Percentiles rank a stretch among this genome's conserved stretches.
These are phyloP conservation scores for Pristiophorus japonicus DNA, from an alignment of 2,113 vertebrate species.

Conservation along the genomic window DNA sequence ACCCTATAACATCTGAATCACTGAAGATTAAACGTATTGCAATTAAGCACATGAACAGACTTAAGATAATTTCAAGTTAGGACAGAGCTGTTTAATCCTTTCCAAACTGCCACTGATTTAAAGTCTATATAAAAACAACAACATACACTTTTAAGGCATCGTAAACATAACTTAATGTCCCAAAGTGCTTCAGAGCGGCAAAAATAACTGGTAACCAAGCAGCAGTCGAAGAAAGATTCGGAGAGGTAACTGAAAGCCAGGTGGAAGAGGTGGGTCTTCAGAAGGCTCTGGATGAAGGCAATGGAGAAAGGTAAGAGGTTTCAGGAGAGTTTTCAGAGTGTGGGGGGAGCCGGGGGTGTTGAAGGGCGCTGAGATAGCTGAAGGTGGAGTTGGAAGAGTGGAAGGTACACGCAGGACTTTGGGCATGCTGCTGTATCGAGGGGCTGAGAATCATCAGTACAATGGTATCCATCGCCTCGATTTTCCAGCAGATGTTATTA, in stretches of 20 bases:
- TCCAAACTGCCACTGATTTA: neutral
- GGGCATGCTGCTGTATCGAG: no score
- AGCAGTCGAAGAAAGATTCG: neutral
- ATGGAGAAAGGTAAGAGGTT: neutral
- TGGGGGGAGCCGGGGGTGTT: neutral
- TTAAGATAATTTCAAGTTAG: neutral
- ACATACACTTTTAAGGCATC: neutral
- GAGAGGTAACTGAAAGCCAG: neutral
- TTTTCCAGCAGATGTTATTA: neutral
- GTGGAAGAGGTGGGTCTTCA: neutral
- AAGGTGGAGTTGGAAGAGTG: neutral
- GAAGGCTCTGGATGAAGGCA: neutral
- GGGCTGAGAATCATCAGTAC: neutral
- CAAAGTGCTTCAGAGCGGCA: neutral
- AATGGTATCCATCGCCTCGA: neutral
- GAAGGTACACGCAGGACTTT: neutral
- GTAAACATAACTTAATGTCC: neutral
- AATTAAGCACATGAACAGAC: neutral
- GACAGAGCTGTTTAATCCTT: neutral
- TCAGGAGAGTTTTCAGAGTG: neutral
- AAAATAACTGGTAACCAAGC: neutral
- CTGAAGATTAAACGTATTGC: neutral
- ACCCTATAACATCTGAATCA: constrained; percentile 7
- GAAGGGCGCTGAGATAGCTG: neutral
- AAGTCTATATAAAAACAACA: neutral